phyloP scores from a whole-genome alignment of 64 coral and sea anemone species.

The Platygyra sinensis region DNA sequence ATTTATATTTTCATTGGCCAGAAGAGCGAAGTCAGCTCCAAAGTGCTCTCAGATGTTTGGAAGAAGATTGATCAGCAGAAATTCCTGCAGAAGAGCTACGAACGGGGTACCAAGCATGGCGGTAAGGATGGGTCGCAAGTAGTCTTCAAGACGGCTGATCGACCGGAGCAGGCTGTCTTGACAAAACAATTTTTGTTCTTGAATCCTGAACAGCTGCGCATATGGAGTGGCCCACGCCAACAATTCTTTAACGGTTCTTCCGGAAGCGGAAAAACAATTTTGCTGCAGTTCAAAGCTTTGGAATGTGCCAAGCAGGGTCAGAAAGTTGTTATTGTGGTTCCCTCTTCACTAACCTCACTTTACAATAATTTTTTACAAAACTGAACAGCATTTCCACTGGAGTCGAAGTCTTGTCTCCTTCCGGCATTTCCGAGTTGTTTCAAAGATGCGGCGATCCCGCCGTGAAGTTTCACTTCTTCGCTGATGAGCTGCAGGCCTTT shows the following conservation, averaged over 20 bases:
- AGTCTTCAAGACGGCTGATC: neutral
- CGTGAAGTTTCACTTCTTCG: neutral
- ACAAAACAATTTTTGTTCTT: constrained; percentile 19
- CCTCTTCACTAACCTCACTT: neutral
- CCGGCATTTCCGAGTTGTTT: neutral
- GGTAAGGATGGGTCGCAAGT: neutral
- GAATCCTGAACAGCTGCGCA: constrained; percentile 23
- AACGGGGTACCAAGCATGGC: neutral
- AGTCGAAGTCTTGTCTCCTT: neutral
- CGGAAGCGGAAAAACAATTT: constrained; percentile 31
- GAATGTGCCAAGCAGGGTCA: neutral
- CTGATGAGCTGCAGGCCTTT: constrained; percentile 11
- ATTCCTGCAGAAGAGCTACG: constrained; percentile 22
- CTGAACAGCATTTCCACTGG: constrained; percentile 1
- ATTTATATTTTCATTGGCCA: constrained; percentile 6
- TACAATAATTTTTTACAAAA: constrained; percentile 13
- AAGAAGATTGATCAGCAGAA: constrained; percentile 23
- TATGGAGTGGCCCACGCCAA: constrained; percentile 1
- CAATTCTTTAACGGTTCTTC: constrained; percentile 28
- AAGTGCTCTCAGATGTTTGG: neutral
- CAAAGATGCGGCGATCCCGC: neutral
- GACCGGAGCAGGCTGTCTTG: neutral
- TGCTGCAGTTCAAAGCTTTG: constrained; percentile 46
- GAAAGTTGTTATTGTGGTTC: constrained; percentile 12
- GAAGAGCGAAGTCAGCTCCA: neutral